phyloP scores from a whole-genome alignment of 2,797 vertebrate genomes.

The Helostoma temminkii region DNA sequence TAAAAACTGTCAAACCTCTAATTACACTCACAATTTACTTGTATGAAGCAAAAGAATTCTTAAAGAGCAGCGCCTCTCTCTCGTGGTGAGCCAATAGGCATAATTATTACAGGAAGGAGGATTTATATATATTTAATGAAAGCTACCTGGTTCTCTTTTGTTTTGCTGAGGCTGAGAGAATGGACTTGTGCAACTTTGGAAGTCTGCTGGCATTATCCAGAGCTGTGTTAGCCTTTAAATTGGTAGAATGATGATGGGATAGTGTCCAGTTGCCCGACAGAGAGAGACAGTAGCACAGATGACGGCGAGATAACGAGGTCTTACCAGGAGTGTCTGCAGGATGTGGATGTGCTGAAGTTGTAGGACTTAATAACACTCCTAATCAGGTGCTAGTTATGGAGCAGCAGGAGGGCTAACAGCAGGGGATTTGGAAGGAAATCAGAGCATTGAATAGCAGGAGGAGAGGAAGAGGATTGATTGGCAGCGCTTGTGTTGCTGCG shows the following conservation, averaged over 20 bases:
- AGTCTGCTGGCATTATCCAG: slow-evolving; percentile 45
- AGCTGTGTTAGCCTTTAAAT: slow-evolving; percentile 54
- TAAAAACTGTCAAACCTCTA: slow-evolving; percentile 50
- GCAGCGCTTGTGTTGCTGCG: slow-evolving; percentile 29
- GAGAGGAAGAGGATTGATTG: slow-evolving; percentile 45
- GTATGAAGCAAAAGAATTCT: slow-evolving; percentile 23
- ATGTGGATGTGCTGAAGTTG: slow-evolving; percentile 51
- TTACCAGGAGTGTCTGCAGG: slow-evolving; percentile 49
- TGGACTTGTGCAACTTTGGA: slow-evolving; percentile 3
- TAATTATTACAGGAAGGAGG: slow-evolving; percentile 29
- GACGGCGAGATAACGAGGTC: slow-evolving; percentile 72
- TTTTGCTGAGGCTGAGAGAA: slow-evolving; percentile 11
- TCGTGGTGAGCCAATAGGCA: slow-evolving; percentile 3
- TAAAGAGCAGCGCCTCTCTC: slow-evolving; percentile 17
- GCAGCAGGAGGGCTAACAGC: slow-evolving; percentile 43
- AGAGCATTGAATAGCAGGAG: slow-evolving; percentile 21
- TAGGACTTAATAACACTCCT: slow-evolving; percentile 49
- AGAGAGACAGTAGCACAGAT: slow-evolving; percentile 32
- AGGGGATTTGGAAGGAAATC: slow-evolving; percentile 35
- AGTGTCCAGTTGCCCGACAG: slow-evolving; percentile 56
- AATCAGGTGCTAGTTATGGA: slow-evolving; percentile 65
- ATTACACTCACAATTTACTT: slow-evolving; percentile 53
- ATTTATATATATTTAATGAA: slow-evolving; percentile 53
- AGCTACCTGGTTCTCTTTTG: slow-evolving; percentile 18
- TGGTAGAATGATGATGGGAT: slow-evolving; percentile 49